Conservation (phyloP, 2,113 vertebrate species). For the Megaleporinus macrocephalus region DNA sequence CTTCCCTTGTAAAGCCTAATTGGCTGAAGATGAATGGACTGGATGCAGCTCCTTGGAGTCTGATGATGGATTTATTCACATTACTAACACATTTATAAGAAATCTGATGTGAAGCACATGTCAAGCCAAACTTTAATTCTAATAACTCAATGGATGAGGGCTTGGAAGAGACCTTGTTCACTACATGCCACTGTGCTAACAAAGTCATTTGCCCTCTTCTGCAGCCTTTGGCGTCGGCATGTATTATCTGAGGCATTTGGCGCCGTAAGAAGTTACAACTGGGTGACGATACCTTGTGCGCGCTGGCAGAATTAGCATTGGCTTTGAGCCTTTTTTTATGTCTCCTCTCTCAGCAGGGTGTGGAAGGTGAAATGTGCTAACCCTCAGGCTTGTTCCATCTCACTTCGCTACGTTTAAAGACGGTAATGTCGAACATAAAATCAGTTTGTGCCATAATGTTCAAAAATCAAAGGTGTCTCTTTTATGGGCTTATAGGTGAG, state of each 20-base stretch:
- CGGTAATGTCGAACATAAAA: slow-evolving; percentile 7
- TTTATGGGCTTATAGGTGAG: background rate
- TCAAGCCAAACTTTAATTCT: background rate
- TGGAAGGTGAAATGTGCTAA: background rate
- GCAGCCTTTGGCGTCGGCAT: background rate
- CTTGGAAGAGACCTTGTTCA: too few relatives aligned
- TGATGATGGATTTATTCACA: slow-evolving; percentile 10
- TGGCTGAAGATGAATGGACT: slow-evolving; percentile 3
- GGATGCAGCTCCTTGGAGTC: slow-evolving; percentile 6
- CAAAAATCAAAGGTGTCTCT: slow-evolving; percentile 10
- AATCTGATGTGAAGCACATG: slow-evolving; percentile 7
- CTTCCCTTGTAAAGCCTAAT: slow-evolving; percentile 33
- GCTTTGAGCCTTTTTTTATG: background rate
- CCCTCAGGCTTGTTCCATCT: background rate
- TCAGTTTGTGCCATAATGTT: background rate
- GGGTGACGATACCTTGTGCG: background rate
- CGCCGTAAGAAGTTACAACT: too few relatives aligned
- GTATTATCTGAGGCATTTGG: background rate
- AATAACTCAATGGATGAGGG: background rate
- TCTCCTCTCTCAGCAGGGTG: background rate
- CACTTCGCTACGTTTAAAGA: slow-evolving; percentile 14
- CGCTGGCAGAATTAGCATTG: background rate
- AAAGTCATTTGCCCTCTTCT: background rate
- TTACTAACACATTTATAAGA: background rate
- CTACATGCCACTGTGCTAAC: background rate